Conservation (phyloP, 2,113 vertebrate genomes). For the Pedionomus torquatus region DNA sequence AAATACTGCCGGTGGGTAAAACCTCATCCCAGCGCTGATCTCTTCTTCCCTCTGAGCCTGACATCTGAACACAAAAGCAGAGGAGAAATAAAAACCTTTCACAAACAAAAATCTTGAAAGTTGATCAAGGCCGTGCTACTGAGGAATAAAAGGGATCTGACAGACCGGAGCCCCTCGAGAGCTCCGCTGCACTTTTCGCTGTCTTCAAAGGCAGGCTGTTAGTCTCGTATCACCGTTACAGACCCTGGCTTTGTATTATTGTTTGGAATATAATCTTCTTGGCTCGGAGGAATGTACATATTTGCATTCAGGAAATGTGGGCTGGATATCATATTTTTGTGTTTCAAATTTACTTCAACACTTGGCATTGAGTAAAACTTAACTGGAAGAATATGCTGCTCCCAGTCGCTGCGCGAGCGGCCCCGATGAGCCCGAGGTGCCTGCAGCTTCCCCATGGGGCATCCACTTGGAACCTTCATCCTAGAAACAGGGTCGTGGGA, state of each 20-base stretch:
- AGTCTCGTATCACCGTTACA: conserved; percentile 62
- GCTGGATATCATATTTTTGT: conserved; percentile 52
- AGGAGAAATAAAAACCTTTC: conserved; percentile 61
- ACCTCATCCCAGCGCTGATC: conserved; percentile 15
- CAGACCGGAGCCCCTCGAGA: conserved; percentile 51
- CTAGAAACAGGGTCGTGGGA: background rate
- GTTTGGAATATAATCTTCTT: conserved; percentile 66
- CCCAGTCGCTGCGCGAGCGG: background rate
- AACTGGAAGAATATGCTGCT: conserved; percentile 18
- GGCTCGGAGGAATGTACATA: conserved; percentile 59
- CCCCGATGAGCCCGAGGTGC: background rate
- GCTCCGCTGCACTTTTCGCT: conserved; percentile 57
- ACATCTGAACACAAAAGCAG: conserved; percentile 56
- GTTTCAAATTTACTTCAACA: conserved; percentile 40
- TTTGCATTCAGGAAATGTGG: conserved; percentile 67
- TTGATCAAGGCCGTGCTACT: conserved; percentile 52
- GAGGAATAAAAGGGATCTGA: conserved; percentile 67
- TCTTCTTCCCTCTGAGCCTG: conserved; percentile 38
- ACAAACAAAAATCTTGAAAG: conserved; percentile 66
- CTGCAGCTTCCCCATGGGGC: fast-evolving
- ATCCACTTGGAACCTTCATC: background rate
- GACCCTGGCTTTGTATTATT: conserved; percentile 51
- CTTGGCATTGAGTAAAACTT: conserved; percentile 28
- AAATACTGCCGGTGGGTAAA: conserved; percentile 32
- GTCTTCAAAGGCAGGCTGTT: conserved; percentile 64